Conservation (phyloP, 2,797 vertebrate genomes). For the Knipowitschia caucasica region DNA sequence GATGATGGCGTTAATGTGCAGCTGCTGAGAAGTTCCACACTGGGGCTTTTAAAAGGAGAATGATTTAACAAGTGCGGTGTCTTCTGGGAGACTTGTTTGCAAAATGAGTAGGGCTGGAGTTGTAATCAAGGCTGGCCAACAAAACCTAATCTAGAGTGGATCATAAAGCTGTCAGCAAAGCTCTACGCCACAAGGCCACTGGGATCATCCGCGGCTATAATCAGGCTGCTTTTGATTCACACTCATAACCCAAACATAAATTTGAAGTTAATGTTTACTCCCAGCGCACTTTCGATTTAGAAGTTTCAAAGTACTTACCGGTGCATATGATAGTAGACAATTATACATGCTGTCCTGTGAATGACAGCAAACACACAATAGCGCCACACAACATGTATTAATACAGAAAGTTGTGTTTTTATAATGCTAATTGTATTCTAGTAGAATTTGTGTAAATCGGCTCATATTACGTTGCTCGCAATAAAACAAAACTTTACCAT, state of each 20-base stretch:
- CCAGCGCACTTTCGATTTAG: conserved; percentile 4
- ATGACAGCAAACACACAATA: background rate
- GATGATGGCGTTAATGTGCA: background rate
- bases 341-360: background rate
- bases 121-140: conserved; percentile 56
- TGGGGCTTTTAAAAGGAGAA: background rate
- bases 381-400: too few species aligned
- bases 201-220: conserved; percentile 30
- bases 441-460: too few species aligned
- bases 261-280: conserved; percentile 13
- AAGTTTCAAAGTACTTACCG: conserved; percentile 10
- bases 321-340: background rate
- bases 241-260: conserved; percentile 24
- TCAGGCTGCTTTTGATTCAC: conserved; percentile 36
- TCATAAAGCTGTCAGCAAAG: conserved; percentile 53
- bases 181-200: conserved; percentile 31
- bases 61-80: background rate
- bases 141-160: conserved; percentile 41
- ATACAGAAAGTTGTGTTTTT: too few species aligned
- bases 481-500: too few species aligned
- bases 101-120: conserved; percentile 54
- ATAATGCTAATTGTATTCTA: too few species aligned
- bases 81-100: conserved; percentile 46
- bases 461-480: too few species aligned
- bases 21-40: background rate